Base-by-base conservation (phyloP, 2,113 vertebrate genomes). In the Cromileptes altivelis region DNA sequence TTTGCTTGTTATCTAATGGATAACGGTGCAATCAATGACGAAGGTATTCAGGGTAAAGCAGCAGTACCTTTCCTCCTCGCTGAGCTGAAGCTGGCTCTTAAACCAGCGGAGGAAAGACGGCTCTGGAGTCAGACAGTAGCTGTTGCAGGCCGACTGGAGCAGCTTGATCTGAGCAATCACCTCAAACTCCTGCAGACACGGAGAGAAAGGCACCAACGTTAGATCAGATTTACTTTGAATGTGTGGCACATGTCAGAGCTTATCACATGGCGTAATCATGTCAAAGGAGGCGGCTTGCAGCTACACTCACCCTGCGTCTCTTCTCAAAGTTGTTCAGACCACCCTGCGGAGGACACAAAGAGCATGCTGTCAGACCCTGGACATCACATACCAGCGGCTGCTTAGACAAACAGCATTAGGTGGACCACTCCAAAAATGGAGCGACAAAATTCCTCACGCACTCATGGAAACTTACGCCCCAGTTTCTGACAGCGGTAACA, bases 251-350 rank as follows among this genome's bases (percentile, higher is more conserved):
- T 18, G 57, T 21, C 14, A 27, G 23, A 30, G 13, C 33, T 33
- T 15, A 10, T 50, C 64, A 1, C 18, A 37, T 50, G 52, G 30
- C 18, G 0, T 67, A 18, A 81, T 57, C 11, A 3, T 14, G 49
- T 73, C 70, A 73, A 42, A 67, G 17, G 70, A 33, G 18, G 81
- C 1, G 14, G 57, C 33, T 19, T 45, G 80, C 42, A 63, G 80
- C 61, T 27, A 86, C 74, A 84, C 97, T 96, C 89, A 99, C 98
- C 96, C 92, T 96, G 91, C 97, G 95, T 81, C 97, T 96, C 95
- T 99, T 99, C 87, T 99, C 98, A 85, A 99, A 98, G 93, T 99
- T 99, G 86, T 98, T 97, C 89, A 99, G 94, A 21, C 97, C 97
- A 37, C 96, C 96, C 98, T 99, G 94, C 85, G 85, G 80, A 89